Base-by-base conservation (phyloP, 2,888 invertebrate genomes). In the Andrena camellia region DNA sequence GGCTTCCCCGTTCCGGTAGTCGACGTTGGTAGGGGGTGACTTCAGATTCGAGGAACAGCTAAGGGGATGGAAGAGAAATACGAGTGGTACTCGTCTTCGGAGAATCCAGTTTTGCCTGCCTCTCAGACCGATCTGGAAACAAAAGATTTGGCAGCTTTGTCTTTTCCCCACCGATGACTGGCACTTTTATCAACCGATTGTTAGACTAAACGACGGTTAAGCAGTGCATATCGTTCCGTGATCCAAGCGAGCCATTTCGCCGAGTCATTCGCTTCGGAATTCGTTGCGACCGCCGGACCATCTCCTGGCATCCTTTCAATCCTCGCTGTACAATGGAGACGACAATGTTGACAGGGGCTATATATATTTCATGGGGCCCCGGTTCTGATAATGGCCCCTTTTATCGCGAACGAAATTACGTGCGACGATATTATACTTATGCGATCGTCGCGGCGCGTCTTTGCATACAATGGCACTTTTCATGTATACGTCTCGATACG, bases 81-180 rank as follows among this genome's bases (percentile, higher is more conserved):
- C 74, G 81, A 88, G 85, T 84, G 81, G 60, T 81, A 79, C 81
- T 86, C 73, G 79, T 86, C 81, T 86, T 86, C 84, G 85, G 73
- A 70, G 76, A 54, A 69, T 59, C 71, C 29, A 20, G 5, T 10
- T 3, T 3, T 1, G 31, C 57, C 33, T 74, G 62, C 62, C 78
- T 79, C 85, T 85, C 80, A 74, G 81, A 83, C 81, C 76, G 74
- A 89, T 79, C 84, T 79, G 85, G 85, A 90, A 90, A 91, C 89
- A 90, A 91, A 91, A 89, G 90, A 90, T 91, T 91, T 83, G 86
- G 83, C 88, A 89, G 84, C 86, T 90, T 89, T 91, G 89, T 91
- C 88, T 89, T 85, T 84, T 73, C 81, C 33, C 13, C n/a, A n/a
- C 31, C 6, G 66, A 59, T 60, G 60, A 50, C 48, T 50, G 66